Percentiles rank a stretch among this genome's conserved stretches.
Conservation (phyloP, 2,797 vertebrate genomes). For the Notolabrus celidotus region DNA sequence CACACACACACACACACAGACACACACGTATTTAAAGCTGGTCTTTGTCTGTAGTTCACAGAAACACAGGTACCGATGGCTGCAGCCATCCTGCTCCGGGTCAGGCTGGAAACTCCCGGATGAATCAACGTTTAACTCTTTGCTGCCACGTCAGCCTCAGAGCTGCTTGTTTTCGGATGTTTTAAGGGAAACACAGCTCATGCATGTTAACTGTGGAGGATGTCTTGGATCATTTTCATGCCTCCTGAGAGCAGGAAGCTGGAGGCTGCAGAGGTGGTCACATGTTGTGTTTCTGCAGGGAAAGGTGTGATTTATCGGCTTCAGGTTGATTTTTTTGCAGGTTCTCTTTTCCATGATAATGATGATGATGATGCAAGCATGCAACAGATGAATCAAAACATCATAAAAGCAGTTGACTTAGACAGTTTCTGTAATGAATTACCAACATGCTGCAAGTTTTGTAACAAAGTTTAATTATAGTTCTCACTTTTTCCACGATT, state of each 20-base stretch:
- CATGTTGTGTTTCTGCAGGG: constrained; percentile 8
- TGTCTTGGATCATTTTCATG: constrained; percentile 1
- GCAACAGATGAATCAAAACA: too few relatives aligned
- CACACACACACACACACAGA: too few relatives aligned
- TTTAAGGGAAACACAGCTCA: constrained; percentile 15
- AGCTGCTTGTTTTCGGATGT: background rate
- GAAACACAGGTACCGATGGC: constrained; percentile 30
- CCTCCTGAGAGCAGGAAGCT: constrained; percentile 17
- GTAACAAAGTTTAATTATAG: too few relatives aligned
- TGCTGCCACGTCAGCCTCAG: constrained; percentile 26
- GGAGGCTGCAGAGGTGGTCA: constrained; percentile 16
- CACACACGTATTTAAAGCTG: constrained; percentile 13
- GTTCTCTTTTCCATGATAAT: background rate
- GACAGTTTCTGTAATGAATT: too few relatives aligned
- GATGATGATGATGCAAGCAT: too few relatives aligned
- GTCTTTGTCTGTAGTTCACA: constrained; percentile 25
- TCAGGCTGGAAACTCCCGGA: constrained; percentile 56
- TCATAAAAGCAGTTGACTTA: too few relatives aligned
- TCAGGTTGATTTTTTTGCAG: constrained; percentile 8
- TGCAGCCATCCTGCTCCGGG: constrained; percentile 22
- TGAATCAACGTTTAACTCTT: constrained; percentile 58
- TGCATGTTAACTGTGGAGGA: background rate
- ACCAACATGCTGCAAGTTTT: too few relatives aligned
- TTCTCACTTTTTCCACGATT: too few relatives aligned
- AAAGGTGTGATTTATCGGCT: constrained; percentile 1